These are phyloP conservation scores for Deroplatys truncata DNA, from an alignment of 2,888 invertebrate species.

Conservation along the genomic window DNA sequence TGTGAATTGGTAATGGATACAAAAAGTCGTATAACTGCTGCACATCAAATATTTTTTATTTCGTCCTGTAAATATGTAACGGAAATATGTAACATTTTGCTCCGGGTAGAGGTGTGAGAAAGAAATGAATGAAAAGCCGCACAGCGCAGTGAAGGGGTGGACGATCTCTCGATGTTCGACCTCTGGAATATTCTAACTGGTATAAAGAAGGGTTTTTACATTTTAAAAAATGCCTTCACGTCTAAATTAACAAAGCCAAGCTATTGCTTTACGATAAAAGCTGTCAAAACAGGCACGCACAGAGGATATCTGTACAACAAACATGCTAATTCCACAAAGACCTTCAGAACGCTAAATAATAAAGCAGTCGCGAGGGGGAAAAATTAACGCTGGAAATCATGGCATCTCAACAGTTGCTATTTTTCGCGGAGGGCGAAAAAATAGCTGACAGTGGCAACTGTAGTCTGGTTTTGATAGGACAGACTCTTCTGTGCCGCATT, in stretches of 20 bases:
- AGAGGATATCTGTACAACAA: neutral
- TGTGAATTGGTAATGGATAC: too few relatives aligned
- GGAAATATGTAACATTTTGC: neutral
- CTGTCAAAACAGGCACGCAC: conserved; percentile 1
- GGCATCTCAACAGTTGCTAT: neutral
- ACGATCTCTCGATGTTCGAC: too few relatives aligned
- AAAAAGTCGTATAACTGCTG: too few relatives aligned
- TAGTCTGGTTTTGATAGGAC: neutral
- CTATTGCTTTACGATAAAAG: conserved; percentile 1
- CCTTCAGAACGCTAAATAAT: neutral
- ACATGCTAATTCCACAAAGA: neutral
- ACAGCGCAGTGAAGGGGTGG: too few relatives aligned
- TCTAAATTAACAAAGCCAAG: neutral
- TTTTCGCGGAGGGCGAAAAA: neutral
- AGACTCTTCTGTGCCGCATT: neutral
- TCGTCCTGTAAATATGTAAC: neutral
- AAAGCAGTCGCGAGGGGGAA: neutral
- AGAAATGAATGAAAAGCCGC: neutral
- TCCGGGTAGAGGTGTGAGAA: neutral
- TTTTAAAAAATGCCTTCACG: neutral
- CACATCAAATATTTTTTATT: too few relatives aligned
- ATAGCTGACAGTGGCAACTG: neutral
- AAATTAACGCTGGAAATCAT: neutral
- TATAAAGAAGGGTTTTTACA: neutral
- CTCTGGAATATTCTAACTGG: neutral